Percentiles rank a stretch among this genome's conserved stretches.
Conservation (phyloP, 2,888 invertebrate species). For the Rosalia funebris region DNA sequence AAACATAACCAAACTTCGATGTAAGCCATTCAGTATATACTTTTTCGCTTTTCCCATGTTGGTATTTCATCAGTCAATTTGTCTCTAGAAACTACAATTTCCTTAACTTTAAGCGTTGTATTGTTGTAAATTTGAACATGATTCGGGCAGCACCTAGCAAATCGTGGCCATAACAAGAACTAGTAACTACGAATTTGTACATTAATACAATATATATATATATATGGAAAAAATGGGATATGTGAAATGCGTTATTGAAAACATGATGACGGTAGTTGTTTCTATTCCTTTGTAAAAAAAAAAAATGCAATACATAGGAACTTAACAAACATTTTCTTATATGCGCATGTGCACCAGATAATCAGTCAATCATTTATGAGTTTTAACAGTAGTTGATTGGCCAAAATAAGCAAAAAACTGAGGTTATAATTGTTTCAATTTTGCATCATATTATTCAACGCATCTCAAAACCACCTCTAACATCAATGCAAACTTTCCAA, state of each 20-base stretch:
- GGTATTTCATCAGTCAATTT: slow-evolving; percentile 26
- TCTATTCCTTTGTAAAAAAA: slow-evolving; percentile 27
- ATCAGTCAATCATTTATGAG: too few relatives aligned
- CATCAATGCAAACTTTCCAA: too few relatives aligned
- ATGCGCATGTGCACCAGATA: too few relatives aligned
- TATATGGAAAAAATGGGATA: slow-evolving; percentile 47
- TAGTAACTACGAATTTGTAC: slow-evolving; percentile 42
- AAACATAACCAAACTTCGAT: slow-evolving; percentile 14
- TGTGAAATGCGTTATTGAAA: slow-evolving; percentile 39
- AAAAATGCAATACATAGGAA: slow-evolving; percentile 33
- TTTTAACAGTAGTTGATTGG: too few relatives aligned
- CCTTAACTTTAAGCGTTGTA: slow-evolving; percentile 25
- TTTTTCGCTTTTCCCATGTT: slow-evolving; percentile 20
- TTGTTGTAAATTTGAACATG: slow-evolving; percentile 28
- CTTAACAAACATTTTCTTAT: slow-evolving; percentile 15
- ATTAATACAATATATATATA: slow-evolving; percentile 43
- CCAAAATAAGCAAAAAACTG: too few relatives aligned
- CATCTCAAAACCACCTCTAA: too few relatives aligned
- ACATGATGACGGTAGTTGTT: slow-evolving; percentile 12
- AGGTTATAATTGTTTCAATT: too few relatives aligned
- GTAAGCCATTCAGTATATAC: slow-evolving; percentile 26
- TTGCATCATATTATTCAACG: too few relatives aligned
- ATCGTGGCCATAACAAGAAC: slow-evolving; percentile 31
- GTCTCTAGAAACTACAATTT: slow-evolving; percentile 26
- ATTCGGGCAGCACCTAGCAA: slow-evolving; percentile 23